Evolutionary conservation across 2,888 invertebrate genomes (phyloP).

Genomic region (Aphodius granarius): DNA sequence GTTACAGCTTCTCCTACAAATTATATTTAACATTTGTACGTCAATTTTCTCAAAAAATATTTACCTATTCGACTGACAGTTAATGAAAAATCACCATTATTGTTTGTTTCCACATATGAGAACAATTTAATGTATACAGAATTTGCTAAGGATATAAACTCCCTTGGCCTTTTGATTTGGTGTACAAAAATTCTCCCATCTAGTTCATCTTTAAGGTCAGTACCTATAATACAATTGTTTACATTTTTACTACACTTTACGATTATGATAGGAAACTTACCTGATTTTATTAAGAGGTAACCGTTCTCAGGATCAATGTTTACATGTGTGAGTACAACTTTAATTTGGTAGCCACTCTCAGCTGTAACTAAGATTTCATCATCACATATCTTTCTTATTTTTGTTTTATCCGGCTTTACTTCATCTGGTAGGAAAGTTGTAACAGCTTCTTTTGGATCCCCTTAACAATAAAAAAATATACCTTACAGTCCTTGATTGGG

Average conservation of each 20-base stretch:
- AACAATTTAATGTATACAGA: not conserved
- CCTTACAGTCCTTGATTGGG: too few relatives aligned
- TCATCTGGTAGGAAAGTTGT: not conserved
- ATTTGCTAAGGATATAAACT: not conserved
- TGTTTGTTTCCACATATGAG: not conserved
- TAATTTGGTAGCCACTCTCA: not conserved
- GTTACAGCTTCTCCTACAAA: not conserved
- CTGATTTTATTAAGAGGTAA: not conserved
- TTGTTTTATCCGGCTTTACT: not conserved
- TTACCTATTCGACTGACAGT: not conserved
- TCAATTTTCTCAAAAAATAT: not conserved
- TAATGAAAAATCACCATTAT: not conserved
- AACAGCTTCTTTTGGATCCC: not conserved
- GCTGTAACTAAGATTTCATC: not conserved
- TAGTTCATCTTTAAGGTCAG: not conserved
- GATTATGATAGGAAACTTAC: not conserved
- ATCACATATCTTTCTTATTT: not conserved
- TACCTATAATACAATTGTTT: not conserved
- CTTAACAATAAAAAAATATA: not conserved
- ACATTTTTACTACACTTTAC: too few relatives aligned
- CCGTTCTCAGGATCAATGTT: not conserved
- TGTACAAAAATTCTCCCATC: not conserved
- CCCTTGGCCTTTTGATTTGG: not conserved
- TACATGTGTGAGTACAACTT: not conserved
- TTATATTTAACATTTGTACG: not conserved